Percentiles rank a stretch among this genome's conserved stretches.
Evolutionary conservation across 2,888 invertebrate species (phyloP).

Genomic region (Andrena haemorrhoa): DNA sequence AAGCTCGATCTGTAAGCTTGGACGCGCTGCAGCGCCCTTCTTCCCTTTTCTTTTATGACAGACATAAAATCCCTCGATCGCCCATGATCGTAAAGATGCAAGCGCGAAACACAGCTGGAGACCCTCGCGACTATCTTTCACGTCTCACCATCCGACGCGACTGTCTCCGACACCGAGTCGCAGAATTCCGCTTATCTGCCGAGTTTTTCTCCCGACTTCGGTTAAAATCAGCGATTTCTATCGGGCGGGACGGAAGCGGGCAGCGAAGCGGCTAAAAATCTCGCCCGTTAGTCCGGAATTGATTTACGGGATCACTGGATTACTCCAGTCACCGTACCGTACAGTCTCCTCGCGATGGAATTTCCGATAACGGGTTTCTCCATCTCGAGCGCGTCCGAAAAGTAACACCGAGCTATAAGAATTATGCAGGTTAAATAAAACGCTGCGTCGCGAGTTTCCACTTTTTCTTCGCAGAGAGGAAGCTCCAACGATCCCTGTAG

Average conservation of each 20-base stretch:
- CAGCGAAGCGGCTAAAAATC: constrained; percentile 10
- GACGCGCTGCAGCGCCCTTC: neutral
- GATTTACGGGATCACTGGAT: constrained; percentile 22
- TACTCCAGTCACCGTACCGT: neutral
- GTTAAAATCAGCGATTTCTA: constrained; percentile 16
- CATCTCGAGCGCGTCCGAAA: neutral
- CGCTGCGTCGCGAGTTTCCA: neutral
- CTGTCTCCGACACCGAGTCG: neutral
- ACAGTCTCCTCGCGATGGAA: neutral
- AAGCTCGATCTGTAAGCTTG: no score
- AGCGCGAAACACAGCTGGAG: constrained; percentile 46
- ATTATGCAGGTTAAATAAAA: neutral
- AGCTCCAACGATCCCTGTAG: neutral
- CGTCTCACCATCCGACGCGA: neutral
- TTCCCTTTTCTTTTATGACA: constrained; percentile 67
- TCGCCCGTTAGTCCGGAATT: constrained; percentile 15
- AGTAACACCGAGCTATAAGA: neutral
- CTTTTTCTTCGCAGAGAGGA: neutral
- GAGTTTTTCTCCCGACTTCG: neutral
- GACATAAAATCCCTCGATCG: constrained; percentile 77
- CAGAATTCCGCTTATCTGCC: neutral
- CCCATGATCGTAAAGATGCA: constrained; percentile 58
- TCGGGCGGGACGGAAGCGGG: constrained; percentile 2
- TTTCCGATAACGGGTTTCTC: constrained; percentile 10
- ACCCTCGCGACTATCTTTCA: neutral